phyloP scores from a whole-genome alignment of 92 coral and sea anemone genomes.

The Epizoanthus illoricatus region DNA sequence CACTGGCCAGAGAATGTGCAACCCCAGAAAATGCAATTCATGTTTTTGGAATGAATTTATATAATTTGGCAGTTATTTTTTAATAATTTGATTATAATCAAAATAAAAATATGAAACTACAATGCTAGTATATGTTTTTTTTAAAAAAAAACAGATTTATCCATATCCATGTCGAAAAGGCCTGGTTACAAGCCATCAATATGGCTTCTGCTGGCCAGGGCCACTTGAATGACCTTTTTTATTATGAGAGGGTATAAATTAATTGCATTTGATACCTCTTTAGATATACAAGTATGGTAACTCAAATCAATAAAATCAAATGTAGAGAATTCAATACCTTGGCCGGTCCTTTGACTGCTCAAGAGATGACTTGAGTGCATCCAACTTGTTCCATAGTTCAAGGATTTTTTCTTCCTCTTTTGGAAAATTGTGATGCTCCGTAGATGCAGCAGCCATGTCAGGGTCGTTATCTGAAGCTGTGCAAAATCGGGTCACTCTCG shows the following conservation, averaged over 20 bases:
- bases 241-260: not conserved
- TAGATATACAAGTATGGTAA: not conserved
- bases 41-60: no score
- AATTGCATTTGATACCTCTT: not conserved
- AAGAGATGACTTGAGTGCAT: slow-evolving; percentile 91
- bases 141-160: not conserved
- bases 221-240: no score
- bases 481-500: slow-evolving; percentile 28
- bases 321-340: slow-evolving; percentile 50
- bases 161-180: not conserved
- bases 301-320: not conserved
- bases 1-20: no score
- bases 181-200: slow-evolving; percentile 3
- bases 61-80: no score
- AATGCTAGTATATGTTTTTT: not conserved
- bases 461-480: slow-evolving; percentile 37
- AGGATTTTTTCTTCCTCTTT: slow-evolving; percentile 95
- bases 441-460: slow-evolving; percentile 69
- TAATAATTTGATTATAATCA: no score
- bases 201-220: no score
- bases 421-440: slow-evolving; percentile 88
- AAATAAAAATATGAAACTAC: no score
- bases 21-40: no score
- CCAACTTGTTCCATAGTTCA: slow-evolving; percentile 89
- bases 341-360: slow-evolving; percentile 90